Percentiles rank a stretch among this genome's conserved stretches.
phyloP scores from a whole-genome alignment of 1,140 invertebrate genomes.

The Lineus longissimus region DNA sequence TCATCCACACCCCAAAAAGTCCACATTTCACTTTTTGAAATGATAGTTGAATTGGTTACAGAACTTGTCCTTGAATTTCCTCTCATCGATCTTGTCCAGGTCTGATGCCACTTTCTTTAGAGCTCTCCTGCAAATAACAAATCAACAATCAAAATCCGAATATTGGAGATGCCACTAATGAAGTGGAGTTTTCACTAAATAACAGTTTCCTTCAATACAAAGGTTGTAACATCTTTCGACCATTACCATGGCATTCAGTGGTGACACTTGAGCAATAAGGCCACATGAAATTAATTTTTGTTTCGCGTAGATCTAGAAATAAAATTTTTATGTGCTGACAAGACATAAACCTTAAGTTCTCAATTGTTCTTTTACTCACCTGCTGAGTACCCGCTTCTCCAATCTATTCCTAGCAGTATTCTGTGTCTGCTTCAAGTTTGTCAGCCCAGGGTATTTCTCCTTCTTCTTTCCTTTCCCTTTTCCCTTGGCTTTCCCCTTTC shows the following conservation, averaged over 20 bases:
- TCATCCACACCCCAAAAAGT: no score
- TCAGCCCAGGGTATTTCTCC: slow-evolving; percentile 46
- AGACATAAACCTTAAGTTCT: not conserved
- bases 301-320: no score
- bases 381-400: slow-evolving; percentile 47
- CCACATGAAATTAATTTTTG: no score
- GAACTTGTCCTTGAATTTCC: slow-evolving; percentile 58
- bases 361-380: slow-evolving; percentile 33
- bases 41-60: slow-evolving; percentile 60
- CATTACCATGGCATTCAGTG: no score
- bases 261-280: no score
- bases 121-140: slow-evolving; percentile 30
- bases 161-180: no score
- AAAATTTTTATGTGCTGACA: no score
- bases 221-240: no score
- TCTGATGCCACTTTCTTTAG: slow-evolving; percentile 53
- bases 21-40: no score
- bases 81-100: slow-evolving; percentile 53
- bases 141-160: not conserved
- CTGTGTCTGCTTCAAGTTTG: slow-evolving; percentile 42
- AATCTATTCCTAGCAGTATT: slow-evolving; percentile 47
- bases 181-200: no score
- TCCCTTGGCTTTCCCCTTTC: slow-evolving; percentile 27
- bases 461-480: slow-evolving; percentile 38
- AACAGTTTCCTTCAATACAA: no score